Evolutionary conservation across 1,140 invertebrate species (phyloP), one percentile per base, ranked within the genome.

Genomic region (Drosophila albomicans): DNA sequence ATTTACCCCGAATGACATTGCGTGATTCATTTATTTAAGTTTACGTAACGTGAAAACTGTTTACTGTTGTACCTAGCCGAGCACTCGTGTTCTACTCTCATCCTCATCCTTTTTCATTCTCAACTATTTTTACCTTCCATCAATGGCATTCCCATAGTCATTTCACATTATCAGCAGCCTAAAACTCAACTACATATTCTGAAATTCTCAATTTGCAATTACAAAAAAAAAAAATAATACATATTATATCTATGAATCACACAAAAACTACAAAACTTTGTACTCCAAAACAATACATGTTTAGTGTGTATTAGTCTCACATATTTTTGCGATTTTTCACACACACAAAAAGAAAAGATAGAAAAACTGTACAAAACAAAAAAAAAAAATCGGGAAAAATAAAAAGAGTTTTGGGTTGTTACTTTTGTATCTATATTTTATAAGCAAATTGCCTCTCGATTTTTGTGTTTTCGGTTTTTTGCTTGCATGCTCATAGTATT

Each of bases 401-500:
- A n/a, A 28, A 15, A 52, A 54, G 59, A 54, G 58, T 73, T 52
- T 67, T 67, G 56, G 56, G 46, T 59, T 66, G 61, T 57, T 25
- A 11, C 0, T 56, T 56, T 56, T 48, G 70, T 67, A 43, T 51
- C 35, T 52, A 25, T 25, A 51, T 54, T 30, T 62, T 32, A 38
- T 64, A 82, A 84, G 74, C 67, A 73, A 76, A 75, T 76, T 80
- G 73, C 70, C 80, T 80, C 63, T 71, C 71, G 63, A 56, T 65
- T 62, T 88, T 89, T 89, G 63, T 89, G 79, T 89, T 80, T 90
- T 91, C 67, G 70, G 77, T 77, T 91, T 72, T 91, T 91, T 90
- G 90, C 91, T 91, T 92, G 91, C 91, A 92, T 92, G 91, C 81
- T 92, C 85, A 92, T 92, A 91, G 91, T 90, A 91, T 92, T 91